phyloP scores from a whole-genome alignment of 2,113 vertebrate genomes.

The Neodon shergylaensis region DNA sequence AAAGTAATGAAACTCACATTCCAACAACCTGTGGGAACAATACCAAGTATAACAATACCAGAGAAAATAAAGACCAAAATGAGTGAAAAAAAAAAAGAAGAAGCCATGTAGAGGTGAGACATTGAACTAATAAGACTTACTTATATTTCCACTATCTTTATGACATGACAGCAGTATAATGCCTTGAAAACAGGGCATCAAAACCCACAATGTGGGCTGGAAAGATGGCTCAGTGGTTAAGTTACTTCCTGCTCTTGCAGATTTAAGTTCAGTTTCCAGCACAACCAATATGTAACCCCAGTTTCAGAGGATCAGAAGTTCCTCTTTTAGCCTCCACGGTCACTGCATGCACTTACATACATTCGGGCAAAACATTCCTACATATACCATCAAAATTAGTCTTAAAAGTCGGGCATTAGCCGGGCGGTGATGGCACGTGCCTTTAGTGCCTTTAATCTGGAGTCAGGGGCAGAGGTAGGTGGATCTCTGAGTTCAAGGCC shows the following conservation, averaged over 20 bases:
- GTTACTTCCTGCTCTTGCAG: neutral
- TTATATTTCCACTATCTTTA: neutral
- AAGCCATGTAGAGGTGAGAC: neutral
- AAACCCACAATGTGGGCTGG: neutral
- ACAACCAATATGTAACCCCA: neutral
- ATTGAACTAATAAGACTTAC: neutral
- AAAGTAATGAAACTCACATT: neutral
- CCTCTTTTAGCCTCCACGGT: neutral
- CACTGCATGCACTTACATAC: neutral
- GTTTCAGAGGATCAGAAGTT: neutral
- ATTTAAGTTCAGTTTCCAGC: neutral
- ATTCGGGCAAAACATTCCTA: neutral
- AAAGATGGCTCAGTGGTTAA: neutral
- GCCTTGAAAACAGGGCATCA: neutral
- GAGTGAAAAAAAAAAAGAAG: too few species aligned
- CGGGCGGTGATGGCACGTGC: too few species aligned
- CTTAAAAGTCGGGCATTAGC: neutral
- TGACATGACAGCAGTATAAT: neutral
- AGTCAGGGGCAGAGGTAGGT: too few species aligned
- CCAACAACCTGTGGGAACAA: neutral
- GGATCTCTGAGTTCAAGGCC: too few species aligned
- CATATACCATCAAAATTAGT: neutral
- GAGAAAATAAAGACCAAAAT: neutral
- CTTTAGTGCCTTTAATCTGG: too few species aligned
- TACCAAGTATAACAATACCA: neutral